Conservation (phyloP, 1,140 invertebrate species). For the Scaptodrosophila lebanonensis region DNA sequence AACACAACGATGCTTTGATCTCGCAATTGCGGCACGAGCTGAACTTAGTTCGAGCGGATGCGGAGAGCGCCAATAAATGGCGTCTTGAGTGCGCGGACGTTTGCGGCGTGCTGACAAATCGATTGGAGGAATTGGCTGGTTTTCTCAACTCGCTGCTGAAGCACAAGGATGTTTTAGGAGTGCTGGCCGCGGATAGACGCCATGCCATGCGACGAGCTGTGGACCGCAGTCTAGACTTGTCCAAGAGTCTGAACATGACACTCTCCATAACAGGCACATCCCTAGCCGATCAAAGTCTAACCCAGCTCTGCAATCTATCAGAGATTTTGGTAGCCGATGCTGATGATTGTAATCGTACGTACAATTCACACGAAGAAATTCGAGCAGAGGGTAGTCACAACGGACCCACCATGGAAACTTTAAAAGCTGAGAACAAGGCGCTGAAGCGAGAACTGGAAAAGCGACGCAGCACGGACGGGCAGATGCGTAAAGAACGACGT, state of each 20-base stretch:
- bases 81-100: constrained; percentile 82
- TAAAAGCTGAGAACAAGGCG: constrained; percentile 77
- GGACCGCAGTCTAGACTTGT: constrained; percentile 80
- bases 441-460: constrained; percentile 77
- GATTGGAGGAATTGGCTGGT: constrained; percentile 83
- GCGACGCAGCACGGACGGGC: constrained; percentile 39
- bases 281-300: constrained; percentile 69
- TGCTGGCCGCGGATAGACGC: constrained; percentile 78
- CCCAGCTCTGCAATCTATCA: constrained; percentile 78
- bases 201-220: constrained; percentile 79
- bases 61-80: constrained; percentile 77
- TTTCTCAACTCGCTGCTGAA: constrained; percentile 85
- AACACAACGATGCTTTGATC: constrained; percentile 53
- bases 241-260: constrained; percentile 78
- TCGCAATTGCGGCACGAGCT: constrained; percentile 71
- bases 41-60: constrained; percentile 62
- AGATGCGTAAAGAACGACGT: constrained; percentile 48
- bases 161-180: constrained; percentile 80
- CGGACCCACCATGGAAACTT: constrained; percentile 67
- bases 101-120: constrained; percentile 80
- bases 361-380: constrained; percentile 70
- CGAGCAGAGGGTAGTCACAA: constrained; percentile 43
- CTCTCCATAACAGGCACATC: constrained; percentile 57
- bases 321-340: constrained; percentile 69
- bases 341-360: constrained; percentile 52